Conservation (phyloP, 2,113 vertebrate genomes). For the Burhinus oedicnemus region DNA sequence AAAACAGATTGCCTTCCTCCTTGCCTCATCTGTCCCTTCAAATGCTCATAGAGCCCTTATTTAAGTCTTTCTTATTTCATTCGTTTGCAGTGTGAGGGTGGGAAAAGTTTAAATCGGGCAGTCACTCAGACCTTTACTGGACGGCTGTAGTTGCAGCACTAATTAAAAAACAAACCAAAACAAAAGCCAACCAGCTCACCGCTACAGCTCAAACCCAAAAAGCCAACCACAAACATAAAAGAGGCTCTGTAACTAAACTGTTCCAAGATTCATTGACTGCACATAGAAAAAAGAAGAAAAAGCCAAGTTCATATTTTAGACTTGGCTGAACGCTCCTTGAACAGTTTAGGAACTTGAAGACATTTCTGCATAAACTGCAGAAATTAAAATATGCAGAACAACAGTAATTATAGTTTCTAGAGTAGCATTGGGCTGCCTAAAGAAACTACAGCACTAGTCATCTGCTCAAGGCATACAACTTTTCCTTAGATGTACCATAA, state of each 20-base stretch:
- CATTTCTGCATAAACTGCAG: neutral
- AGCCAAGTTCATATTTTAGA: rapidly evolving
- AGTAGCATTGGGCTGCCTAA: neutral
- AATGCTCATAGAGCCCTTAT: neutral
- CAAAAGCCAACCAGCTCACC: neutral
- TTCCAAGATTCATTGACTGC: neutral
- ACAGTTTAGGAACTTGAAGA: neutral
- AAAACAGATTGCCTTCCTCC: neutral
- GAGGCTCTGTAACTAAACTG: neutral
- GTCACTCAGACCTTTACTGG: neutral
- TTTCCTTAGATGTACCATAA: neutral
- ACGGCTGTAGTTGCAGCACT: neutral
- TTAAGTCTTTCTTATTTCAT: neutral
- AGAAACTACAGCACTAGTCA: neutral
- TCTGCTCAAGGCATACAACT: neutral
- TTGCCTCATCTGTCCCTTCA: neutral
- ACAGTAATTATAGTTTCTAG: neutral
- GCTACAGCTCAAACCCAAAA: neutral
- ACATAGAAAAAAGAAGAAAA: neutral
- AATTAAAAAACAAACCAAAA: neutral
- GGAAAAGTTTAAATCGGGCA: neutral
- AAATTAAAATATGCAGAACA: neutral
- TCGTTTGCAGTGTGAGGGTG: neutral
- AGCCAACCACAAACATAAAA: neutral
- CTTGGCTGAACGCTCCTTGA: neutral